These are phyloP conservation scores for Vombatus ursinus DNA, from an alignment of 2,113 vertebrate species.

Conservation along the genomic window DNA sequence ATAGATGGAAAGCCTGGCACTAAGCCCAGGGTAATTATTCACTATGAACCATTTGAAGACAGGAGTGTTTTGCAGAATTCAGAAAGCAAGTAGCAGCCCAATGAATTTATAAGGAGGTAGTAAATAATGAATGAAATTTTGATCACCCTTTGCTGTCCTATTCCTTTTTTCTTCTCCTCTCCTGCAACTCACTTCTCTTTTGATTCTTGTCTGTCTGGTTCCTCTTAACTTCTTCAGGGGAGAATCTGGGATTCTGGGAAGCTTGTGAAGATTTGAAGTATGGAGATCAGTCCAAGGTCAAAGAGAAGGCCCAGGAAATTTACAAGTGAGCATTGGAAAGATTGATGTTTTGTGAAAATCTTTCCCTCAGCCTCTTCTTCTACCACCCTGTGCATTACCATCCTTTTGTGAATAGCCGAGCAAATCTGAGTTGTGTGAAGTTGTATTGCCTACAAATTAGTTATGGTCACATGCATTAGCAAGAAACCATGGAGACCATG, in stretches of 20 bases:
- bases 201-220: neutral
- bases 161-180: neutral
- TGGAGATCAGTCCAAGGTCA: constrained; percentile 94
- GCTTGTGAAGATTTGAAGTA: constrained; percentile 97
- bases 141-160: neutral
- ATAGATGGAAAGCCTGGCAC: neutral
- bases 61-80: neutral
- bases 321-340: constrained; percentile 89
- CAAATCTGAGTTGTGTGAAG: neutral
- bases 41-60: neutral
- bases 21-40: neutral
- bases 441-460: neutral
- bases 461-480: neutral
- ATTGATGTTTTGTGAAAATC: neutral
- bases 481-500: neutral
- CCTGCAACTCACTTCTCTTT: neutral
- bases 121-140: constrained; percentile 1
- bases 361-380: fast-evolving
- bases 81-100: fast-evolving
- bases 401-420: neutral
- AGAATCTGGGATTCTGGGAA: constrained; percentile 99
- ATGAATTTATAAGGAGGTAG: neutral
- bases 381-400: fast-evolving
- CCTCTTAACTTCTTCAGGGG: constrained; percentile 83
- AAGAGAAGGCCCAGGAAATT: constrained; percentile 97